Conservation (phyloP, 2,113 vertebrate species). For the Cephalopterus ornatus region DNA sequence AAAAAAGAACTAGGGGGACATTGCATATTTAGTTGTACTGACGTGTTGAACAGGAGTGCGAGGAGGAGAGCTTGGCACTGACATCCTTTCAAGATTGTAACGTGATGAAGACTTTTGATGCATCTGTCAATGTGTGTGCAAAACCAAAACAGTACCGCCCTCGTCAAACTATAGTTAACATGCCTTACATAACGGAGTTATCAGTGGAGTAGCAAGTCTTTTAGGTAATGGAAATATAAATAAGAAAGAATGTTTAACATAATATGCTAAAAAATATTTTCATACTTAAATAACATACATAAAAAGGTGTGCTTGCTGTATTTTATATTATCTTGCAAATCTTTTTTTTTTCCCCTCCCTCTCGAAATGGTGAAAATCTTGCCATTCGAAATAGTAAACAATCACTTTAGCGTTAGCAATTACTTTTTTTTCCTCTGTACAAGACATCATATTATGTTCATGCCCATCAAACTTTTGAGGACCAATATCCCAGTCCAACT, state of each 20-base stretch:
- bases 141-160: constrained; percentile 73
- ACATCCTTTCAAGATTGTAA: constrained; percentile 65
- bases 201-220: constrained; percentile 75
- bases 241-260: constrained; percentile 85
- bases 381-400: constrained; percentile 66
- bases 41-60: constrained; percentile 28
- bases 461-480: constrained; percentile 73
- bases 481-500: constrained; percentile 74
- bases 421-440: constrained; percentile 47
- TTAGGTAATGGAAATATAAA: constrained; percentile 82
- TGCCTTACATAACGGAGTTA: constrained; percentile 80
- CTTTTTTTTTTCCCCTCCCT: constrained; percentile 31
- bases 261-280: constrained; percentile 87
- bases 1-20: background rate
- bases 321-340: constrained; percentile 79
- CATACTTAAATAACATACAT: constrained; percentile 87
- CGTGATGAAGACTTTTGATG: constrained; percentile 64
- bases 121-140: constrained; percentile 69
- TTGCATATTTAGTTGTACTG: constrained; percentile 52
- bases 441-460: constrained; percentile 27
- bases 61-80: constrained; percentile 64
- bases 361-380: constrained; percentile 73
- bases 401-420: constrained; percentile 65
- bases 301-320: constrained; percentile 81
- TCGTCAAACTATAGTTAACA: constrained; percentile 73